Percentiles rank a stretch among this genome's conserved stretches.
phyloP scores from a whole-genome alignment of 2,797 vertebrate species.

The Coreius guichenoti region DNA sequence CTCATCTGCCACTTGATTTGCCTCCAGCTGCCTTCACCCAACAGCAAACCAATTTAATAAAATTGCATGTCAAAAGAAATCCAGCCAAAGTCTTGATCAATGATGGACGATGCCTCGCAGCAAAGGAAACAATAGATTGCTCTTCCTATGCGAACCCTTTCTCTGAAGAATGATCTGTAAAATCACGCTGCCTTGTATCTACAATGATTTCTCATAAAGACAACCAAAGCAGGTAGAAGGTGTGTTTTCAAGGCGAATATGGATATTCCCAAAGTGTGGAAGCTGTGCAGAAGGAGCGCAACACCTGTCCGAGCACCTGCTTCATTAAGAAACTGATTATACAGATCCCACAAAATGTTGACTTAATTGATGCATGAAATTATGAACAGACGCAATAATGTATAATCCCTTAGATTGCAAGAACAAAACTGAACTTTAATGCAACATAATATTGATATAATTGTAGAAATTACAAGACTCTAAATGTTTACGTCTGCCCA shows the following conservation, averaged over 20 bases:
- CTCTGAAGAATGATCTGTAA: background rate
- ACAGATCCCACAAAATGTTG: constrained; percentile 12
- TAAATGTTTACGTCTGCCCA: background rate
- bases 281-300: background rate
- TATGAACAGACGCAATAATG: background rate
- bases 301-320: constrained; percentile 40
- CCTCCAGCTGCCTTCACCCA: constrained; percentile 56
- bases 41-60: constrained; percentile 49
- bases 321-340: constrained; percentile 32
- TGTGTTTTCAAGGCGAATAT: constrained; percentile 2
- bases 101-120: constrained; percentile 2
- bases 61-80: constrained; percentile 22
- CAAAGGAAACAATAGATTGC: background rate
- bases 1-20: constrained; percentile 58
- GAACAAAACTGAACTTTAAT: background rate
- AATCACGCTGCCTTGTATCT: background rate
- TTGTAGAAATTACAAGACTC: background rate
- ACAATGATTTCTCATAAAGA: background rate
- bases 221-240: background rate
- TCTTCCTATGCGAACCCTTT: background rate
- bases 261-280: background rate
- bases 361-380: constrained; percentile 18
- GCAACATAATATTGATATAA: background rate
- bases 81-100: constrained; percentile 40
- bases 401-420: background rate